Conservation (phyloP, 2,113 vertebrate species). For the Rhipidura dahli region DNA sequence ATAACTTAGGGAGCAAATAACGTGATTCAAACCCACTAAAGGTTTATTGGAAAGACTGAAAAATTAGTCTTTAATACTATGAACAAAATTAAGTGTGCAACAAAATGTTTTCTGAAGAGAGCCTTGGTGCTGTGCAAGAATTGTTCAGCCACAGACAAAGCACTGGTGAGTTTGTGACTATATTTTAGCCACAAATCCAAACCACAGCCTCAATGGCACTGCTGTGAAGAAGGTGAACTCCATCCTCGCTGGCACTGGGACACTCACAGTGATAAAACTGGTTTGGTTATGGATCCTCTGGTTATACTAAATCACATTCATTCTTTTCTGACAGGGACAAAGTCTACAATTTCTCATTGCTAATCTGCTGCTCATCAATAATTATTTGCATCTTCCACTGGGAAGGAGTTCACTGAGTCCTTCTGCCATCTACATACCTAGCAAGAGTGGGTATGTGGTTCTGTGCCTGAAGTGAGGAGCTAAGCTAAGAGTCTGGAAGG, state of each 20-base stretch:
- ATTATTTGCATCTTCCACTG: not conserved
- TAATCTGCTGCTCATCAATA: not conserved
- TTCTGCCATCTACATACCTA: rapidly evolving
- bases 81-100: not conserved
- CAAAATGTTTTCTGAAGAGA: not conserved
- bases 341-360: not conserved
- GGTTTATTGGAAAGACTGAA: not conserved
- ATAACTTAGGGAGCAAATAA: not conserved
- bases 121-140: not conserved
- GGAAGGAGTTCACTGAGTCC: not conserved
- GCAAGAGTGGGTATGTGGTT: not conserved
- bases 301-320: not conserved
- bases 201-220: not conserved
- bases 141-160: not conserved
- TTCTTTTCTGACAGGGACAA: not conserved
- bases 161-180: not conserved
- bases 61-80: not conserved
- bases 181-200: not conserved
- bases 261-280: not conserved
- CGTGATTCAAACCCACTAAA: rapidly evolving
- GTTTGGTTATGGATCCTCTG: not conserved
- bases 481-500: not conserved
- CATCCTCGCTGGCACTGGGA: not conserved
- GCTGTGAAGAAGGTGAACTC: not conserved
- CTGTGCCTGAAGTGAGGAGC: not conserved